A percentile compares a stretch with the other conserved stretches of the same genome.
Evolutionary conservation across 2,797 vertebrate genomes (phyloP).

Genomic region (Malurus leucopterus): DNA sequence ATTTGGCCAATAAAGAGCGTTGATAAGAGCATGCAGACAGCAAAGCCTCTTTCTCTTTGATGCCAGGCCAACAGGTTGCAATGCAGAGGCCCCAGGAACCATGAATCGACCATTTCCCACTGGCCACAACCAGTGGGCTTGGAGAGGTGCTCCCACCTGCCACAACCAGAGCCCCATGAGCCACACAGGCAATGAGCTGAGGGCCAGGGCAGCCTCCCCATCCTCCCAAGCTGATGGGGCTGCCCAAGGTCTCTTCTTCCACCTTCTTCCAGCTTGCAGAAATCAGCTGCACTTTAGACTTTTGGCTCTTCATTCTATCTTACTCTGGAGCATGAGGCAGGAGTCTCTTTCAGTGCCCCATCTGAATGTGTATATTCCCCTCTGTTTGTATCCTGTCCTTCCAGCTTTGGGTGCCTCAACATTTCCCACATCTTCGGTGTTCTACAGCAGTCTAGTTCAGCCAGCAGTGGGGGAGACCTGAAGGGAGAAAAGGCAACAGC

Average conservation of each 20-base stretch:
- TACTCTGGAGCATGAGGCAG: neutral
- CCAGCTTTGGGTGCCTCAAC: neutral
- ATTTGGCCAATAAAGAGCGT: neutral
- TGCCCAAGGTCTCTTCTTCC: neutral
- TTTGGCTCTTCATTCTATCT: neutral
- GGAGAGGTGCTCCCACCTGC: neutral
- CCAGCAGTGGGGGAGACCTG: neutral
- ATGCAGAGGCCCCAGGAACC: neutral
- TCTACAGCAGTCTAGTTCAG: neutral
- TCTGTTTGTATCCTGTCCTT: neutral
- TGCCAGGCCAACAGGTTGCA: neutral
- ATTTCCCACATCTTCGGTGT: neutral
- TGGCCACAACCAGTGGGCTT: neutral
- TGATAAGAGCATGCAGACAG: neutral
- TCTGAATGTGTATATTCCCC: neutral
- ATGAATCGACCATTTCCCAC: neutral
- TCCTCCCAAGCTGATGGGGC: neutral
- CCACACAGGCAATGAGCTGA: accelerated
- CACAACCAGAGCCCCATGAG: accelerated
- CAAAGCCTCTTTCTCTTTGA: neutral
- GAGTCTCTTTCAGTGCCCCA: neutral
- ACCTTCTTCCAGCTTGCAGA: neutral
- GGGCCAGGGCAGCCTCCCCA: neutral
- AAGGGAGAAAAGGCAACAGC: neutral
- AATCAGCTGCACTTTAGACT: neutral